Base-by-base conservation (phyloP, 2,797 vertebrate genomes). In the Pteronotus mesoamericanus region DNA sequence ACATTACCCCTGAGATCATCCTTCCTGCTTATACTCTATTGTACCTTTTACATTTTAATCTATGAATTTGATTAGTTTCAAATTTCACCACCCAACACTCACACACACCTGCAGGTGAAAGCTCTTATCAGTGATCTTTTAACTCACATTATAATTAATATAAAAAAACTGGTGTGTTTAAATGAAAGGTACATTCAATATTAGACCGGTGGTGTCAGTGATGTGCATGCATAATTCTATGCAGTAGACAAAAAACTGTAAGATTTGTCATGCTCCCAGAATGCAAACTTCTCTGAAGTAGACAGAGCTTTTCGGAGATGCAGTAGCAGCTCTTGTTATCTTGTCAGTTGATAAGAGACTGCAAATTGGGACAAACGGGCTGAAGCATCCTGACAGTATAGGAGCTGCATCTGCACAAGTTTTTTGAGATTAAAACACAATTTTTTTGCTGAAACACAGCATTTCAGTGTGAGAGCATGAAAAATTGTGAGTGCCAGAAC, bases 121-220 rank as follows among this genome's bases (percentile, higher is more conserved):
- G 14, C 53, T 94, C 26, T 94, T 69, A 77, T 93, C 37, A 42
- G 3, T 71, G 77, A 64, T 66, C 39, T 93, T 94, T 66, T 42
- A 42, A 89, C 94, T 95, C 9, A 44, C 59, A 89, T 71, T 83
- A 57, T 53, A 94, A 92, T 88, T 71, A 87, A 37, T 39, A 44
- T 37, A 64, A 91, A 86, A n/a, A 61, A 46, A 66, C 32, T 48
- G 6, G 59, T 94, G 22, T 78, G 6, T 64, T 89, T 90, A 90
- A 84, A 89, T 66, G n/a, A 83, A 95, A 95, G 85, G 0, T 57
- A 39, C 1, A 0, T 82, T 93, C 44, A 37, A 1, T 55, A 61
- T 87, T 77, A 74, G 74, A 46, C 24, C 68, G 89, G 22, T 77
- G 18, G 29, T 90, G 24, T 89, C 57, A 42, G 12, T 71, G 77